Evolutionary conservation across 2,797 vertebrate species (phyloP).

Genomic region (Argentina silus): DNA sequence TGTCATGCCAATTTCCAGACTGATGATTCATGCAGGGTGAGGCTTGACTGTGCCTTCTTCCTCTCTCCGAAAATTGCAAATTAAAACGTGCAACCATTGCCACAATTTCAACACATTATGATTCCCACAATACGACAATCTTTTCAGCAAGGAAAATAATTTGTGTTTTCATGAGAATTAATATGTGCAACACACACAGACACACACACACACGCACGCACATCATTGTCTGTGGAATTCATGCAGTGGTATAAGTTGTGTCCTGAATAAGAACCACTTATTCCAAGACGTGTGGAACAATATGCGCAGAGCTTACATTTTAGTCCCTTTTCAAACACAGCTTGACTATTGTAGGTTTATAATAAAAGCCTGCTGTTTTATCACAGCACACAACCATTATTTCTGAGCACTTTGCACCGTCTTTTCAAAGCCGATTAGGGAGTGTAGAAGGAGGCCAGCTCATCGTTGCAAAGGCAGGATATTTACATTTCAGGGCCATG

Average conservation of each 20-base stretch:
- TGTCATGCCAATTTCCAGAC: not conserved
- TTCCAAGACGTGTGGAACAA: slow-evolving; percentile 46
- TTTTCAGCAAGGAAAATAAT: not conserved
- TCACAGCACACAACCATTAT: slow-evolving; percentile 67
- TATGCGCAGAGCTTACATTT: slow-evolving; percentile 52
- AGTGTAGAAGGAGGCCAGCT: slow-evolving; percentile 60
- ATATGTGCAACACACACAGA: not conserved
- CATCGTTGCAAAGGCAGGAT: slow-evolving; percentile 67
- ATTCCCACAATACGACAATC: not conserved
- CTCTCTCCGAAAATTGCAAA: not conserved
- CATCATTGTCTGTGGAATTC: not conserved
- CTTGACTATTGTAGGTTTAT: slow-evolving; percentile 66
- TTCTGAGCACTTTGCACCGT: slow-evolving; percentile 64
- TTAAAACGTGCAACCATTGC: no score
- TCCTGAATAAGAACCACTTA: slow-evolving; percentile 46
- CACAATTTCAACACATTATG: not conserved
- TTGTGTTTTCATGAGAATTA: not conserved
- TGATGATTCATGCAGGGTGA: not conserved
- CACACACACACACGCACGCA: not conserved
- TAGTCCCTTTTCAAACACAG: slow-evolving; percentile 61
- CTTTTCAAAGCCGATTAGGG: slow-evolving; percentile 73
- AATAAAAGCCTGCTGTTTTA: slow-evolving; percentile 73
- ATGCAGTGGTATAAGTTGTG: not conserved
- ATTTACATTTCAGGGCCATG: slow-evolving; percentile 72
- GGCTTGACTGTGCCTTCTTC: not conserved